Conservation (phyloP, 2,797 vertebrate genomes). For the Chelmon rostratus region DNA sequence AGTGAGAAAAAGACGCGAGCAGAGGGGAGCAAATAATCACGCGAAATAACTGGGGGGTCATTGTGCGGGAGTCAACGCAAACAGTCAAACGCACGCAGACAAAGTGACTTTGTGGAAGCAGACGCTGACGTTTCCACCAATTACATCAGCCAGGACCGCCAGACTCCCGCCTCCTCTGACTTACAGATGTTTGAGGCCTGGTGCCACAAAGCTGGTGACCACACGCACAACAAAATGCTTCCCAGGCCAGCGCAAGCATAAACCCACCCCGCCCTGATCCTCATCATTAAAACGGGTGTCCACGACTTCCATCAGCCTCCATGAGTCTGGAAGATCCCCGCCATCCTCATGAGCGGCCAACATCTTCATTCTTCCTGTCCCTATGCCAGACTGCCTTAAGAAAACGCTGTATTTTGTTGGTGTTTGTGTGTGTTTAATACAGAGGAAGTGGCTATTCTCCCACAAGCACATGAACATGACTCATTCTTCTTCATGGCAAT, state of each 20-base stretch:
- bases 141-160: conserved; percentile 48
- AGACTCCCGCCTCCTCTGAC: conserved; percentile 29
- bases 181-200: conserved; percentile 40
- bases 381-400: not conserved
- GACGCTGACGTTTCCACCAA: conserved; percentile 46
- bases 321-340: not conserved
- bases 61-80: conserved; percentile 35
- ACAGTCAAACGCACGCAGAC: conserved; percentile 29
- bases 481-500: conserved; percentile 70
- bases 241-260: conserved; percentile 23
- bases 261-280: not conserved
- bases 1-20: not conserved
- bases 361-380: conserved; percentile 5
- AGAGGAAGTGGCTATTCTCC: conserved; percentile 81
- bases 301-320: conserved; percentile 22
- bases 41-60: conserved; percentile 47
- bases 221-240: conserved; percentile 40
- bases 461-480: conserved; percentile 81
- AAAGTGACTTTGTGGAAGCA: conserved; percentile 51
- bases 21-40: conserved; percentile 7
- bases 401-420: conserved; percentile 43
- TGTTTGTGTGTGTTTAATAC: conserved; percentile 59
- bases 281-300: conserved; percentile 34
- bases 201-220: conserved; percentile 35
- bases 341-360: not conserved